phyloP scores from a whole-genome alignment of 2,797 vertebrate genomes.

The Notolepis coatsorum region DNA sequence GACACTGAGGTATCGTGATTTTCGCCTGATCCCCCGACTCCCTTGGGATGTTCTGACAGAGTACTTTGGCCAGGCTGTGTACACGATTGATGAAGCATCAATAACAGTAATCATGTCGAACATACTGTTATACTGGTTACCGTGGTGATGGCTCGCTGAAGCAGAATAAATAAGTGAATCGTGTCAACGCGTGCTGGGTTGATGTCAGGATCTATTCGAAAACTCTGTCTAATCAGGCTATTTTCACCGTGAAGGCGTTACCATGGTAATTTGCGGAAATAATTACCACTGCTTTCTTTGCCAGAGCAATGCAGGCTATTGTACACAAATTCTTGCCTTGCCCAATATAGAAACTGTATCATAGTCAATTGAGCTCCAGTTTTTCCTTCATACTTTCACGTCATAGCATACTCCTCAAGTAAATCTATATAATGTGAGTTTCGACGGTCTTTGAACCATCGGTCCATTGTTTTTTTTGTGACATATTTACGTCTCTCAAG shows the following conservation, averaged over 20 bases:
- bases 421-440: not conserved
- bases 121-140: slow-evolving; percentile 56
- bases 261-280: slow-evolving; percentile 30
- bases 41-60: slow-evolving; percentile 52
- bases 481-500: no score
- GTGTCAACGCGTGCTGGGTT: slow-evolving; percentile 51
- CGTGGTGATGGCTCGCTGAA: slow-evolving; percentile 36
- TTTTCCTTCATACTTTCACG: not conserved
- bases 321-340: slow-evolving; percentile 4
- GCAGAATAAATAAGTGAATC: slow-evolving; percentile 35
- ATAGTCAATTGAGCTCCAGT: slow-evolving; percentile 1
- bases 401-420: not conserved
- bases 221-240: slow-evolving; percentile 50
- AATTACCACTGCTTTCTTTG: slow-evolving; percentile 25
- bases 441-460: not conserved
- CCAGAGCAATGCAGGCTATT: slow-evolving; percentile 19
- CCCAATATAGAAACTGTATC: not conserved
- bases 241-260: slow-evolving; percentile 58
- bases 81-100: slow-evolving; percentile 72
- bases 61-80: slow-evolving; percentile 52
- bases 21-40: slow-evolving; percentile 50
- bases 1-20: slow-evolving; percentile 50
- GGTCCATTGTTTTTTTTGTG: not conserved
- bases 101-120: slow-evolving; percentile 69
- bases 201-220: slow-evolving; percentile 31